A percentile compares a stretch with the other conserved stretches of the same genome.
Conservation (phyloP, 2,888 invertebrate genomes). For the Poecilobothrus nobilitatus region DNA sequence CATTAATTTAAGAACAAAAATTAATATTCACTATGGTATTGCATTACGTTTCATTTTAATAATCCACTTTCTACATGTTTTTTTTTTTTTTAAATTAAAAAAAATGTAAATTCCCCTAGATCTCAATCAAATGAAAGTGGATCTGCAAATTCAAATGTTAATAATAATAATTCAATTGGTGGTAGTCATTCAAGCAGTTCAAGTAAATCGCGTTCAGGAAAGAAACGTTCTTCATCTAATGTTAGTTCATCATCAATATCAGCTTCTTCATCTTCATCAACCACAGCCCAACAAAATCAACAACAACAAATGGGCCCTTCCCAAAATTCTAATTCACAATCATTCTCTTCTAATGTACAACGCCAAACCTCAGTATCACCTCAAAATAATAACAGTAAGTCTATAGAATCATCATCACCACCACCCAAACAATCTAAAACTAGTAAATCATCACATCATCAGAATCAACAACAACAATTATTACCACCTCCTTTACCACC, state of each 20-base stretch:
- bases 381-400: neutral
- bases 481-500: constrained; percentile 9
- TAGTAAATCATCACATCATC: constrained; percentile 7
- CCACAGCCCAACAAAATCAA: neutral
- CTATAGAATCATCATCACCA: neutral
- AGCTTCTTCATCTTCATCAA: constrained; percentile 18
- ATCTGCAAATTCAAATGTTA: neutral
- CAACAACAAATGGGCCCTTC: neutral
- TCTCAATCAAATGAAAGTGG: constrained; percentile 24
- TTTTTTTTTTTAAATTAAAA: constrained; percentile 5
- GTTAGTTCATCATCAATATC: constrained; percentile 23
- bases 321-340: neutral
- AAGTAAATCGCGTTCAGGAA: constrained; percentile 36
- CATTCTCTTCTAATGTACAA: neutral
- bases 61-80: neutral
- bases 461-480: constrained; percentile 8
- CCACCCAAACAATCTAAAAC: neutral
- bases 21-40: neutral
- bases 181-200: neutral
- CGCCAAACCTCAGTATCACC: neutral
- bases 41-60: neutral
- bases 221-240: constrained; percentile 38
- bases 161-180: neutral
- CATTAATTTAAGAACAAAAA: neutral
- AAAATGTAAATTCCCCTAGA: constrained; percentile 19